Evolutionary conservation across 2,888 invertebrate species (phyloP).

Genomic region (Oxystoma pomonae): DNA sequence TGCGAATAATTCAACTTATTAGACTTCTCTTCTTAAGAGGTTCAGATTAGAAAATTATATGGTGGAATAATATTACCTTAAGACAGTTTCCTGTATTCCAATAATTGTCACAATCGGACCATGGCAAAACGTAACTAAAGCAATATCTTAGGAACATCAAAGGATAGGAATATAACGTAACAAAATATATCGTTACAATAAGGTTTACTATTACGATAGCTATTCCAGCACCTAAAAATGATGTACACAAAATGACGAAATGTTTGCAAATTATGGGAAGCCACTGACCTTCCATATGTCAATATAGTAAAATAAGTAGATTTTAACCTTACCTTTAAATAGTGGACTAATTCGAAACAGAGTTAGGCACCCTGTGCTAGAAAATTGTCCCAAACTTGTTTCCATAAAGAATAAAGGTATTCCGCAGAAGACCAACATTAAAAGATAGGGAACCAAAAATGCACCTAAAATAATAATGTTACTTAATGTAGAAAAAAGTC

Average conservation of each 20-base stretch:
- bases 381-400: slow-evolving; percentile 80
- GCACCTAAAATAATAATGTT: slow-evolving; percentile 65
- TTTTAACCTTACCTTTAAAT: slow-evolving; percentile 69
- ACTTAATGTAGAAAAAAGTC: too few relatives aligned
- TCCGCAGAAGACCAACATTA: slow-evolving; percentile 77
- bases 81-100: slow-evolving; percentile 81
- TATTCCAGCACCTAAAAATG: slow-evolving; percentile 73
- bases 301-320: too few relatives aligned
- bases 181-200: slow-evolving; percentile 79
- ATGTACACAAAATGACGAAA: neutral
- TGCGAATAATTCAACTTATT: too few relatives aligned
- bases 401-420: slow-evolving; percentile 88
- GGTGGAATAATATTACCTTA: slow-evolving; percentile 46
- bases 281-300: too few relatives aligned
- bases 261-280: too few relatives aligned
- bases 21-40: too few relatives aligned
- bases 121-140: slow-evolving; percentile 63
- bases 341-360: slow-evolving; percentile 77
- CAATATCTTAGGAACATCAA: slow-evolving; percentile 74
- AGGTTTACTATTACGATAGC: slow-evolving; percentile 77
- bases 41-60: too few relatives aligned
- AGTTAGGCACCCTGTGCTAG: slow-evolving; percentile 75
- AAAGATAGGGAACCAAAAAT: slow-evolving; percentile 80
- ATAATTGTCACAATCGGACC: slow-evolving; percentile 70
- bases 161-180: slow-evolving; percentile 82